phyloP scores from a whole-genome alignment of 1,140 invertebrate species.

The Cepaea nemoralis region DNA sequence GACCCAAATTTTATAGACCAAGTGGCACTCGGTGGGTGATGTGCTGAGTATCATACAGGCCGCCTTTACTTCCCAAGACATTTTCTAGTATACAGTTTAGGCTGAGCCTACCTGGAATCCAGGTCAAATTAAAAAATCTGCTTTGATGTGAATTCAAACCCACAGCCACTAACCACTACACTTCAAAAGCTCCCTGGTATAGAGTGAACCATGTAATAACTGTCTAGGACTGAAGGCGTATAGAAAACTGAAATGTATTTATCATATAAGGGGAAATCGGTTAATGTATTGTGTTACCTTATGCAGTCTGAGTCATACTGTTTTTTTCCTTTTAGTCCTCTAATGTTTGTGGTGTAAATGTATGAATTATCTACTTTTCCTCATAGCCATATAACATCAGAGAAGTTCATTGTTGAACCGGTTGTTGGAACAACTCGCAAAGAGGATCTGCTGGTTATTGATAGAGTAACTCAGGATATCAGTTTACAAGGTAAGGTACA shows the following conservation, averaged over 20 bases:
- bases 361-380: slow-evolving; percentile 31
- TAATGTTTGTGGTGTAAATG: not conserved
- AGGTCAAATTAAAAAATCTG: too few relatives aligned
- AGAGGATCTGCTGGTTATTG: slow-evolving; percentile 80
- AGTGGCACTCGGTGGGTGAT: too few relatives aligned
- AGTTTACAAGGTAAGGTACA: slow-evolving; percentile 78
- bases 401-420: slow-evolving; percentile 82
- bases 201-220: not conserved
- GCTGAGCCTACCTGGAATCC: too few relatives aligned
- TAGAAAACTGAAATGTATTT: not conserved
- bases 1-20: too few relatives aligned
- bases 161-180: too few relatives aligned
- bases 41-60: too few relatives aligned
- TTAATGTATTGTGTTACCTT: too few relatives aligned
- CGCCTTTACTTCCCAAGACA: too few relatives aligned
- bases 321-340: not conserved
- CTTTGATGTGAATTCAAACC: too few relatives aligned
- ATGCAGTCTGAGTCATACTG: too few relatives aligned
- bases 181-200: too few relatives aligned
- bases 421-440: slow-evolving; percentile 69
- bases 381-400: slow-evolving; percentile 79
- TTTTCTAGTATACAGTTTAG: too few relatives aligned
- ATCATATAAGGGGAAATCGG: not conserved
- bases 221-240: not conserved
- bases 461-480: slow-evolving; percentile 79